These are phyloP conservation scores for Microcebus ravelobensis DNA, from an alignment of 2,113 vertebrate species.

Conservation along the genomic window DNA sequence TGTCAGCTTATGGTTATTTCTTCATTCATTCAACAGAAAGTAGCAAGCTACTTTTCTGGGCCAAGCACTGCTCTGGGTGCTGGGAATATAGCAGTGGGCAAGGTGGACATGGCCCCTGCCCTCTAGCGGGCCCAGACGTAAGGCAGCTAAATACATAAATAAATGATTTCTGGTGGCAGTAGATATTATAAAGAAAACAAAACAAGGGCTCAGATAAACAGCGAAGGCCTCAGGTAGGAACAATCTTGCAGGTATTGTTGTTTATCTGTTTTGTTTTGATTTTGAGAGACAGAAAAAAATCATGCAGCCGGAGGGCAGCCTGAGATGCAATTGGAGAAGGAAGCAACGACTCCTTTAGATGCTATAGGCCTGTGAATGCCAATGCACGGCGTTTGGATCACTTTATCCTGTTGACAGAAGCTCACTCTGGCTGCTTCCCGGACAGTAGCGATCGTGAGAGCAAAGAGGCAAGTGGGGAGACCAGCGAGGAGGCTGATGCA, in stretches of 20 bases:
- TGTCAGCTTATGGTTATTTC: neutral
- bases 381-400: neutral
- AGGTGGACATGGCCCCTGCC: too few species aligned
- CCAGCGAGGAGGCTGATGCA: rapidly evolving
- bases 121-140: neutral
- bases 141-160: neutral
- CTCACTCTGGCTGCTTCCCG: neutral
- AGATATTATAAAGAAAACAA: neutral
- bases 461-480: neutral
- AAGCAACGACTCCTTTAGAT: too few species aligned
- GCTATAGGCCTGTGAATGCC: neutral
- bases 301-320: too few species aligned
- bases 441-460: too few species aligned
- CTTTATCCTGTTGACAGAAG: neutral
- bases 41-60: neutral
- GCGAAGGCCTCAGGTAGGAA: neutral
- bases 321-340: neutral
- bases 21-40: neutral
- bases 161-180: neutral
- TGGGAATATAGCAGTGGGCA: neutral
- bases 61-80: neutral
- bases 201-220: neutral
- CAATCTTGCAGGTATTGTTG: rapidly evolving
- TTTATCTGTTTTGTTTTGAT: neutral
- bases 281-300: neutral